Base-by-base conservation (phyloP, 2,113 vertebrate genomes). In the Lophius piscatorius region DNA sequence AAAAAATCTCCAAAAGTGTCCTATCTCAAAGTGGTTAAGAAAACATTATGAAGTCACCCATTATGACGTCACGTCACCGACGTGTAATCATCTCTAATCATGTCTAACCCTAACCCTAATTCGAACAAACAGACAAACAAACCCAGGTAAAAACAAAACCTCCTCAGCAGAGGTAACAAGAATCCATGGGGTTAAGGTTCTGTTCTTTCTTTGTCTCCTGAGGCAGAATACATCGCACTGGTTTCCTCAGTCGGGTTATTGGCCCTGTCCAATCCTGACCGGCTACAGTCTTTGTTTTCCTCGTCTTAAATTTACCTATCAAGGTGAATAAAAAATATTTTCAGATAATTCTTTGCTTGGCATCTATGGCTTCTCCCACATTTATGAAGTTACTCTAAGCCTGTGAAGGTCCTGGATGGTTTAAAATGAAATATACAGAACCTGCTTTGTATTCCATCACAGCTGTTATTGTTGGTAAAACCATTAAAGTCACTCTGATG, bases 341-440 rank as follows among this genome's bases (percentile, higher is more conserved):
- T 45, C 12, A 52, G 18, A 24, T 54, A 51, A 67, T 36, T 54
- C 29, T 38, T 20, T n/a, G 17, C 62, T n/a, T 9, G 13, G 26
- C 16, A 8, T 59, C 18, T 16, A 3, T 5, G 36, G 61, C 71
- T 77, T 36, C 56, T 31, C n/a, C 8, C 56, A 48, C 17, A 49
- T 46, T 3, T 28, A 26, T 54, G 29, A 34, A 40, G 14, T 52
- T 26, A 44, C n/a, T 4, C 16, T 4, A 35, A 50, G 58, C 34
- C 4, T 46, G 41, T 45, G 59, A 8, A 26, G 28, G 5, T 9
- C 36, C 12, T 24, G 9, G 47, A 31, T 61, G 20, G 38, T 12
- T 20, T 26, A 14, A 63, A 17, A 6, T 33, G 11, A 44, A 20
- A 41, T 21, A 38, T n/a, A 18, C 6, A 16, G 10, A 46, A 11